Base-by-base conservation (phyloP, 2,113 vertebrate genomes). In the Notarius lentiginosus region DNA sequence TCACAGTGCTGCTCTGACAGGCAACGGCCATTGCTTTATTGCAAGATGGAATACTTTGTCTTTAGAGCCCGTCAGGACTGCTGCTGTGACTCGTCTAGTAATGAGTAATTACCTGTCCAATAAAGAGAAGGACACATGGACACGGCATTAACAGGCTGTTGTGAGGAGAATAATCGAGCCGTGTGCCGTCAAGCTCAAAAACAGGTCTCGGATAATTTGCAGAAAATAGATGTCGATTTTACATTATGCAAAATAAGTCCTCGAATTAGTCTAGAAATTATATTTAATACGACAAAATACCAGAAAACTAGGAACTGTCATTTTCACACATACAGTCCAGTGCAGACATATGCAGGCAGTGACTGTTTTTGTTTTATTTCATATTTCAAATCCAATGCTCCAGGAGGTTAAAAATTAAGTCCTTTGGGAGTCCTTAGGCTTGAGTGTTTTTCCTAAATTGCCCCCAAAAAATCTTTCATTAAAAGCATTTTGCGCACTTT, bases 71-170 rank as follows among this genome's bases (percentile, higher is more conserved):
- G 68, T 82, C 77, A 82, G 86, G 79, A 34, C 79, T 61, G 68
- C 61, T 80, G 75, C 86, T 82, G 86, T 86, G 84, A 86, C 63
- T 58, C 63, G 27, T 76, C 34, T 70, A 56, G 84, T 80, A 86
- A 86, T 80, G 76, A 86, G 75, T 86, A 86, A 86, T 79, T 86
- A 86, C 76, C 84, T 86, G 84, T 80, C 84, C 76, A 86, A 80
- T 86, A 86, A 86, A 86, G 49, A 80, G 76, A 80, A 86, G 84
- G 76, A 86, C 84, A 86, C 76, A 80, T 63, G 66, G 84, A 86
- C 84, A 80, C 63, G 76, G 76, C 84, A 86, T 80, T 86, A 80
- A 80, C 76, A 80, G 76, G 41, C 84, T 80, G 76, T 70, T 80
- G 66, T 80, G 76, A 80, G 60, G 12, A 77, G 84, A 86, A 86